Percentiles rank a stretch among this genome's conserved stretches.
These are phyloP conservation scores for Fratercula arctica DNA, from an alignment of 2,797 vertebrate species.

Conservation along the genomic window DNA sequence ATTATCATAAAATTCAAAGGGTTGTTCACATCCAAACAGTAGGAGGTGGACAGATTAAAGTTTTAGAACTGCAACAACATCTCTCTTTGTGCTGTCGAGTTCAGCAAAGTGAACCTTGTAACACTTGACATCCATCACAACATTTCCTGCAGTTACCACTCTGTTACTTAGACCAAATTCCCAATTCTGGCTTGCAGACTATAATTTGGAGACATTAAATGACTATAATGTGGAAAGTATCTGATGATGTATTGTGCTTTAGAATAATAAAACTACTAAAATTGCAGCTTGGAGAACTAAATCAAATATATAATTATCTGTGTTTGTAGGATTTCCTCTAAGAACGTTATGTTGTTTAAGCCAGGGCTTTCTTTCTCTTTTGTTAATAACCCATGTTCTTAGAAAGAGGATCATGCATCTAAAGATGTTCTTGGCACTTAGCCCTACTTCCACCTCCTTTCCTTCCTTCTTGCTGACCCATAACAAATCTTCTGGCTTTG, in stretches of 20 bases:
- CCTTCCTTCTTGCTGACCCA: slow-evolving; percentile 46
- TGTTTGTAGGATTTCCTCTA: slow-evolving; percentile 65
- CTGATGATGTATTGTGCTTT: slow-evolving; percentile 51
- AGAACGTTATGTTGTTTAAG: slow-evolving; percentile 50
- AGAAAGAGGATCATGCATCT: slow-evolving; percentile 37
- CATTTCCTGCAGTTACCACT: slow-evolving; percentile 46
- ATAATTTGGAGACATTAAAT: slow-evolving; percentile 60
- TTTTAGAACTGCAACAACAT: slow-evolving; percentile 24
- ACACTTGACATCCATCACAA: slow-evolving; percentile 42
- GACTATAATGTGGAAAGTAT: slow-evolving; percentile 62
- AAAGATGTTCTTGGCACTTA: slow-evolving; percentile 43
- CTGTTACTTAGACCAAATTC: slow-evolving; percentile 42
- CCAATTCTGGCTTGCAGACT: slow-evolving; percentile 17
- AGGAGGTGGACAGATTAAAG: slow-evolving; percentile 46
- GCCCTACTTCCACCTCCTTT: not conserved
- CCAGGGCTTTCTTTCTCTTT: slow-evolving; percentile 10
- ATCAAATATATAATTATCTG: slow-evolving; percentile 70
- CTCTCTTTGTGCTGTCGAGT: not conserved
- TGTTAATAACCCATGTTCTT: slow-evolving; percentile 34
- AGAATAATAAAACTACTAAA: slow-evolving; percentile 61
- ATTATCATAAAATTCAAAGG: slow-evolving; percentile 46
- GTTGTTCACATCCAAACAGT: slow-evolving; percentile 32
- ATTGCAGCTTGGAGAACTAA: slow-evolving; percentile 46
- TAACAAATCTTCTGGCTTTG: slow-evolving; percentile 43
- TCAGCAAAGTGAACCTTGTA: slow-evolving; percentile 6